Conservation (phyloP, 2,113 vertebrate genomes). For the Galemys pyrenaicus region DNA sequence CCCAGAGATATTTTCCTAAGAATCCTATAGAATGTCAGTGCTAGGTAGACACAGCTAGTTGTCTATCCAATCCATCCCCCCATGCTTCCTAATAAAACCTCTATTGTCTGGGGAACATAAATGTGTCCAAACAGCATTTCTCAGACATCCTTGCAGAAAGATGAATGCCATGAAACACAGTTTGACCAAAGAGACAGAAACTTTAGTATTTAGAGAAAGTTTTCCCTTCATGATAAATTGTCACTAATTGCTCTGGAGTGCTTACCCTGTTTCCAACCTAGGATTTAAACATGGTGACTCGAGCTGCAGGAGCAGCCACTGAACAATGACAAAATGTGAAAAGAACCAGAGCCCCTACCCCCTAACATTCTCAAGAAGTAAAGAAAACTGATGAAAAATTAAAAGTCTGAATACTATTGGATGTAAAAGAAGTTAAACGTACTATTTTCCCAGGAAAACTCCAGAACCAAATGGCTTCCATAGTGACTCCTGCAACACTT, state of each 20-base stretch:
- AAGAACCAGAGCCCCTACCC: neutral
- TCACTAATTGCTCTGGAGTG: neutral
- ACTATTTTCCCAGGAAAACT: slow-evolving; percentile 2
- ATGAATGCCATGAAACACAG: neutral
- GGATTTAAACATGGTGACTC: neutral
- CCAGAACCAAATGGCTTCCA: neutral
- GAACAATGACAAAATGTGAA: neutral
- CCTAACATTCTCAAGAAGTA: neutral
- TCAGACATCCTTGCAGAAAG: neutral
- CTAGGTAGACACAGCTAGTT: neutral
- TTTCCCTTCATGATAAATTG: neutral
- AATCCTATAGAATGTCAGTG: neutral
- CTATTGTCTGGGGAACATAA: neutral
- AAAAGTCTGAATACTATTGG: neutral
- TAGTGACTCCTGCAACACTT: neutral
- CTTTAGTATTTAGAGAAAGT: neutral
- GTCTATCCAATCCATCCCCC: neutral
- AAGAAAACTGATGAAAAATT: neutral
- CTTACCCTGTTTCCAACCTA: neutral
- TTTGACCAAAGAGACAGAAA: neutral
- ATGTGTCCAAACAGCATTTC: neutral
- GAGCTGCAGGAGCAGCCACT: neutral
- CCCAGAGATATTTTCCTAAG: neutral
- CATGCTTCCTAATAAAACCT: neutral
- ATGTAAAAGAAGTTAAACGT: neutral